Evolutionary conservation across 2,113 vertebrate genomes (phyloP).

Genomic region (Cnemophilus loriae): DNA sequence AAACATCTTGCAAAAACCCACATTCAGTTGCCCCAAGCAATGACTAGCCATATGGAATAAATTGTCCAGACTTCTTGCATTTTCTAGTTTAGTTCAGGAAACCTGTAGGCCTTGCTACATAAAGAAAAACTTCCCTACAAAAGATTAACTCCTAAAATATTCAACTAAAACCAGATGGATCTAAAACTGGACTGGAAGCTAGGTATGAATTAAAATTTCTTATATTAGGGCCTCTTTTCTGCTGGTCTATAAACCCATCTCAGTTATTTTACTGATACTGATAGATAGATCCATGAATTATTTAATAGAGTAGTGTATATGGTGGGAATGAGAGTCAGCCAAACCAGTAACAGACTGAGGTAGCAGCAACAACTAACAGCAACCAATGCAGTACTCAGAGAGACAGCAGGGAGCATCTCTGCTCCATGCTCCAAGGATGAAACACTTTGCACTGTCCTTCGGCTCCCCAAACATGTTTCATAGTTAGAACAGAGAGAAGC

Average conservation of each 20-base stretch:
- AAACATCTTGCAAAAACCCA: neutral
- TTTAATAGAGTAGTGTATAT: neutral
- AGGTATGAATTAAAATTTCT: neutral
- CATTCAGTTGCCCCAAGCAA: neutral
- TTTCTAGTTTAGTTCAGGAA: slow-evolving; percentile 44
- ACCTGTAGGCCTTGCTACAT: slow-evolving; percentile 7
- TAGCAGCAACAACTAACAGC: neutral
- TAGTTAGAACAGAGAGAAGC: neutral
- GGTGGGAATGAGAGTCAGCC: neutral
- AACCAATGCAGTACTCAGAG: neutral
- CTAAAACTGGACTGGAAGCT: neutral
- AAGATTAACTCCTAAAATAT: neutral
- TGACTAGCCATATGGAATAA: neutral
- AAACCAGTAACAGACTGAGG: neutral
- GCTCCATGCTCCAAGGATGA: slow-evolving; percentile 12
- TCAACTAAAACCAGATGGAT: neutral
- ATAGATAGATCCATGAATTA: neutral
- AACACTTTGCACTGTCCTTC: neutral
- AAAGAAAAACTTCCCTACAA: neutral
- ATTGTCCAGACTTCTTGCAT: neutral
- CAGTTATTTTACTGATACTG: neutral
- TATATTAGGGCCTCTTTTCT: neutral
- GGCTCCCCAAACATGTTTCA: neutral
- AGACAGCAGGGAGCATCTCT: slow-evolving; percentile 55
- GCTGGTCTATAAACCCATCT: neutral